Conservation (phyloP, 2,797 vertebrate species). For the Cossypha polioptera region DNA sequence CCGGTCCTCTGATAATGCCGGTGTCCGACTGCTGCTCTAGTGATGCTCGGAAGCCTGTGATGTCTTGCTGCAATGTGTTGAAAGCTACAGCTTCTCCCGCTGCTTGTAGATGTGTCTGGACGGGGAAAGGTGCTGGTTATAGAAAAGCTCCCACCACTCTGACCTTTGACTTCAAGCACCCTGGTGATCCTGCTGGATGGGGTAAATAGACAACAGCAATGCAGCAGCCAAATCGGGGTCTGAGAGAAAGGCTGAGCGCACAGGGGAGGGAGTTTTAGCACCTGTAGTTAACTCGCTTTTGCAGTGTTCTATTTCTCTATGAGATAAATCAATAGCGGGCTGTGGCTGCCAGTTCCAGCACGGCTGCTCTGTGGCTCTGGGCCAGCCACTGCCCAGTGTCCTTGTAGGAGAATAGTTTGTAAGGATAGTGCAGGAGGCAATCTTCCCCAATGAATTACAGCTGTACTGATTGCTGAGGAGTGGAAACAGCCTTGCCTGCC, state of each 20-base stretch:
- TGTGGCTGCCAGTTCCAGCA: not conserved
- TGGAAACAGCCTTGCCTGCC: too few species aligned
- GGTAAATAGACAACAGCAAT: not conserved
- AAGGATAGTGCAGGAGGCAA: too few species aligned
- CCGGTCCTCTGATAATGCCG: not conserved
- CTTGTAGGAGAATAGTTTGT: not conserved
- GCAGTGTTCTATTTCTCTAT: not conserved
- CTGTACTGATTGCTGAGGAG: too few species aligned
- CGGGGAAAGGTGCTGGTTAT: not conserved
- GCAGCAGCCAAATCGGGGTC: fast-evolving
- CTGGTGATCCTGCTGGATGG: not conserved
- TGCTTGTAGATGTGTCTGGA: fast-evolving
- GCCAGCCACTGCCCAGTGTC: fast-evolving
- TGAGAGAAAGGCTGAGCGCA: not conserved
- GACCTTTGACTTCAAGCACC: not conserved
- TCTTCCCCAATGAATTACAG: too few species aligned
- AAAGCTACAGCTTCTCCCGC: not conserved
- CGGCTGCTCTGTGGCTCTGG: not conserved
- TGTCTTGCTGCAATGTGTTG: fast-evolving
- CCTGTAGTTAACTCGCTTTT: not conserved
- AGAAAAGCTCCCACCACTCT: not conserved
- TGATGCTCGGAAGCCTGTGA: fast-evolving
- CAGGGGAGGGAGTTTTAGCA: not conserved
- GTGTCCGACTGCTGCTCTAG: not conserved
- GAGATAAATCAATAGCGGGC: not conserved